These are phyloP conservation scores for Alouatta palliata DNA, from an alignment of 2,113 vertebrate species.

Conservation along the genomic window DNA sequence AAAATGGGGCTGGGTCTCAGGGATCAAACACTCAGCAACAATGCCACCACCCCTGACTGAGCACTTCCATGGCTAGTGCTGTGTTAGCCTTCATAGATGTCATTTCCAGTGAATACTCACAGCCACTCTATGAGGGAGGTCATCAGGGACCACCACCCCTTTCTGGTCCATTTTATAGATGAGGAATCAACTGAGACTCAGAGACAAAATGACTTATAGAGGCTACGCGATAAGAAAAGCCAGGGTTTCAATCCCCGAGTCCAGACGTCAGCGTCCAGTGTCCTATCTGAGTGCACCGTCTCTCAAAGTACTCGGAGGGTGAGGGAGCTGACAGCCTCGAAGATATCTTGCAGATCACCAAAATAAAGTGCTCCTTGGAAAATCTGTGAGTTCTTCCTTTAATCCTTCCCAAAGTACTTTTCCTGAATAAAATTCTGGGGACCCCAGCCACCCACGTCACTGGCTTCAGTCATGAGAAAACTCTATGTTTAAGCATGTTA, in stretches of 20 bases:
- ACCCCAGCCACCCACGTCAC: neutral
- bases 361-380: neutral
- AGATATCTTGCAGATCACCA: neutral
- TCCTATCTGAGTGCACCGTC: neutral
- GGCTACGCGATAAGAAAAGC: accelerated
- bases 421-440: neutral
- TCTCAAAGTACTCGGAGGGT: neutral
- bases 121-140: neutral
- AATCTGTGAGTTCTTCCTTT: neutral
- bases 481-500: neutral
- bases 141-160: too few species aligned
- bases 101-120: neutral
- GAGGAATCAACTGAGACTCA: neutral
- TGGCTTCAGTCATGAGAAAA: neutral
- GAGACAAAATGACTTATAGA: neutral
- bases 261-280: neutral
- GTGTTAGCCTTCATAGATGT: neutral
- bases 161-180: neutral
- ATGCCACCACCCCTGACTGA: neutral
- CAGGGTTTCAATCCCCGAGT: neutral
- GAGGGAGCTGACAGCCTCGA: neutral
- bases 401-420: neutral
- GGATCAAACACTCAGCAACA: neutral
- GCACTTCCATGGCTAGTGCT: accelerated
- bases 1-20: neutral